Conservation (phyloP, 2,797 vertebrate genomes). For the Helarctos malayanus region DNA sequence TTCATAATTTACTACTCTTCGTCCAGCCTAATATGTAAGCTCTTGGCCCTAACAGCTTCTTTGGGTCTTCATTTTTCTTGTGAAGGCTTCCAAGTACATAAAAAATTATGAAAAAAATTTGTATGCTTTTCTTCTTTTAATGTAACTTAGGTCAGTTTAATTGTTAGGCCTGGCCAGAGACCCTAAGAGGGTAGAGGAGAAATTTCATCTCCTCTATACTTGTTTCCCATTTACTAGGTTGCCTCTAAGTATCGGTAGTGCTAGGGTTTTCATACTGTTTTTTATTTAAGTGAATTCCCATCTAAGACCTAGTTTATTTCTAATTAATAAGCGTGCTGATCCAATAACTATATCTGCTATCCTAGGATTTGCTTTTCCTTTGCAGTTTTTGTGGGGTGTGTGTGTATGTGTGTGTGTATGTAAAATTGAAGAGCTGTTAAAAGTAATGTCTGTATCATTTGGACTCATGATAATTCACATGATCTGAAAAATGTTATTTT, state of each 20-base stretch:
- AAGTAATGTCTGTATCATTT: conserved; percentile 41
- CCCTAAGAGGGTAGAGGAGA: neutral
- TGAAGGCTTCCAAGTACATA: neutral
- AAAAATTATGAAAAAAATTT: neutral
- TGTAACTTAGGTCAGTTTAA: neutral
- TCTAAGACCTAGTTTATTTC: neutral
- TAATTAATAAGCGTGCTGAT: neutral
- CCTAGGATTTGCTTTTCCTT: neutral
- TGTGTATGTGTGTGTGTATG: neutral
- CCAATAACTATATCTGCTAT: neutral
- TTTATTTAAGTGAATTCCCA: neutral
- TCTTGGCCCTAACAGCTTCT: neutral
- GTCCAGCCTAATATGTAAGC: neutral
- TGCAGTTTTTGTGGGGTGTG: neutral
- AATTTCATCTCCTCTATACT: neutral
- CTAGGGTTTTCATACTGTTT: neutral
- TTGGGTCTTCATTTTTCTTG: neutral
- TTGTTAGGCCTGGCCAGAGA: neutral
- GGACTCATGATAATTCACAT: neutral
- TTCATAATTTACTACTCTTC: neutral
- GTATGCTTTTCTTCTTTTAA: neutral
- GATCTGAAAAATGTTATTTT: conserved; percentile 41
- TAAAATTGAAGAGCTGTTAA: neutral
- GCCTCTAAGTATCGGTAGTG: neutral
- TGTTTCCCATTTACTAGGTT: neutral